Evolutionary conservation across 2,888 invertebrate species (phyloP), one percentile per base, ranked within the genome.

Genomic region (Cheilosia impressa): DNA sequence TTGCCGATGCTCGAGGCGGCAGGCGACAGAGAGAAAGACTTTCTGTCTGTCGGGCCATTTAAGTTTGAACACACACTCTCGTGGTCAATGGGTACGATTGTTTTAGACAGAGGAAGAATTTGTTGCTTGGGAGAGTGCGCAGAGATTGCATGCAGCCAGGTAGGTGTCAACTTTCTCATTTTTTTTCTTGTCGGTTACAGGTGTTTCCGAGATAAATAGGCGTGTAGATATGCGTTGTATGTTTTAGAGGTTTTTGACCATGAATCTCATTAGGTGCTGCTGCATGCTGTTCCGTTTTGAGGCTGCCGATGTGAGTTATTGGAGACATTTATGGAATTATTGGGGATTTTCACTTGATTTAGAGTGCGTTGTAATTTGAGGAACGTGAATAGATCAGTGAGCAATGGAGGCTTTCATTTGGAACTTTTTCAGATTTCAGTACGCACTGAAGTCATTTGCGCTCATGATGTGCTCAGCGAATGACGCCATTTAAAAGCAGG

Each of bases 101-200:
- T 62, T 62, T 71, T 38, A 38, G 10, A 13, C 38, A 79, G 65
- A 47, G 65, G 41, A 52, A 27, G 84, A 71, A 76, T 79, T 75
- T 41, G 75, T 47, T 66, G 73, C 53, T 34, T 63, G 43, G 47
- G 24, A 76, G 69, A 76, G 84, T 79, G 75, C 65, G 62, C 60
- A 84, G 47, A 84, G 71, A 66, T 79, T 75, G 75, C 68, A 73
- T 63, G 27, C 13, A 43, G 71, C 71, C 60, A 79, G 79, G 79
- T 84, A 84, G 84, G 84, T 79, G 84, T 84, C 84, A 84, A 84
- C 84, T 84, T 84, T 84, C 84, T 84, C 75, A 84, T 84, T 76
- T 83, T 73, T 72, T 55, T 60, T 58, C 31, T 15, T 43, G 43
- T 47, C 19, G 9, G 13, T 41, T 71, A 31, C 78, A 77, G 76